Evolutionary conservation across 2,888 invertebrate genomes (phyloP), one percentile per base, ranked within the genome.

Genomic region (Andrena marginata): DNA sequence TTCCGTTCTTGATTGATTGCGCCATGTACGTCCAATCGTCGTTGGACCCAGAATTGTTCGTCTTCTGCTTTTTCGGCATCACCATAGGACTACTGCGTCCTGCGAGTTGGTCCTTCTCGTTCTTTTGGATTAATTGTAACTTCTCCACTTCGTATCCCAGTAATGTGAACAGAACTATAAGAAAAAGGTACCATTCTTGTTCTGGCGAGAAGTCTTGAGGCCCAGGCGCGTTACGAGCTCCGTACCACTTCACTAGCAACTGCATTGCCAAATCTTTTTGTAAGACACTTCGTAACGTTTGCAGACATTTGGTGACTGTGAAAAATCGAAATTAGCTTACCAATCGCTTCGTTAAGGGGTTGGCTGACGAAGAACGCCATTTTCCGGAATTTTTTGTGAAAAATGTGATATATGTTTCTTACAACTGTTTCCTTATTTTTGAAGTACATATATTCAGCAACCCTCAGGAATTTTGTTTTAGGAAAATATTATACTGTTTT

Each of bases 181-280:
- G 95, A 93, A 98, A 98, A 93, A 97, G 96, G 6, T 96, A 94
- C 97, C 98, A 98, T 93, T 98, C 98, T 88, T 97, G 96, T 78
- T 96, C 95, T 0, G 96, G 95, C 8, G 97, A 97, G 33, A 97
- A 95, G 91, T 98, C 97, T 86, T 96, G 96, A 0, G 97, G 96
- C 1, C 98, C 98, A 0, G 98, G 98, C 0, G 98, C 97, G 95
- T 99, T 98, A 81, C 98, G 95, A 0, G 96, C 96, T 0, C 97
- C 96, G 93, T 98, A 99, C 99, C 99, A 99, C 91, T 97, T 96
- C 67, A 96, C 96, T 74, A 97, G 94, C 6, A 97, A 94, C 92
- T 96, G 96, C 94, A 98, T 95, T 10, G 97, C 96, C 63, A 97
- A 94, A 89, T 98, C 97, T 85, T 96, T 96, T 29, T 97, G 97